Conservation (phyloP, 2,797 vertebrate species). For the Hydrocynus forskahlii region DNA sequence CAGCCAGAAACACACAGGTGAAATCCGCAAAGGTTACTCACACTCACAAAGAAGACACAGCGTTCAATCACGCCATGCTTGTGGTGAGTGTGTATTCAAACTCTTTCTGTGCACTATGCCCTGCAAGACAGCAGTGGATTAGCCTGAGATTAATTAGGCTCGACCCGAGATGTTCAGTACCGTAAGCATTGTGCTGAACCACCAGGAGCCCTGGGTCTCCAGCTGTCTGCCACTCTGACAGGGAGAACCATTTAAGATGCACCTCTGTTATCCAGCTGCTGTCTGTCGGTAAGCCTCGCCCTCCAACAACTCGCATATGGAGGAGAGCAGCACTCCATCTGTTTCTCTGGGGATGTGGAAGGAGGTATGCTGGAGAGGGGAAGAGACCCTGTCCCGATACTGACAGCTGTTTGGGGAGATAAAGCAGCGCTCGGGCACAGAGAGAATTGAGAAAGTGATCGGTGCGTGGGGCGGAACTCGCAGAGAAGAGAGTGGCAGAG, state of each 20-base stretch:
- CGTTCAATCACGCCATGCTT: background rate
- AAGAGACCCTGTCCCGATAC: constrained; percentile 42
- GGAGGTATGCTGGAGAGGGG: constrained; percentile 32
- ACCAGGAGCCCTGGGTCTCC: constrained; percentile 13
- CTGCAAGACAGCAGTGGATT: background rate
- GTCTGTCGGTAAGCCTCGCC: constrained; percentile 36
- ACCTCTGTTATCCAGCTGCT: constrained; percentile 17
- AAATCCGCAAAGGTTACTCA: background rate
- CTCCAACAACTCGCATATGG: constrained; percentile 45
- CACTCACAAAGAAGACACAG: background rate
- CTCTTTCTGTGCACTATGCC: background rate
- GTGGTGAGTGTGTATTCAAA: background rate
- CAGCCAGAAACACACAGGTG: too few relatives aligned
- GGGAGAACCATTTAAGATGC: constrained; percentile 43
- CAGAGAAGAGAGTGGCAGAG: constrained; percentile 16
- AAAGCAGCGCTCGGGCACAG: constrained; percentile 42
- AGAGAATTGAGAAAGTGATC: constrained; percentile 44
- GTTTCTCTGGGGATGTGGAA: constrained; percentile 52
- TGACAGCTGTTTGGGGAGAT: constrained; percentile 56
- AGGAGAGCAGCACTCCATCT: constrained; percentile 52
- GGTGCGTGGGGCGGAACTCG: constrained; percentile 29
- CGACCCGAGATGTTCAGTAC: background rate
- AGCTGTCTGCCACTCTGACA: constrained; percentile 38
- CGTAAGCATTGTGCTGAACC: constrained; percentile 15
- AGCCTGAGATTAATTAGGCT: constrained; percentile 29